Base-by-base conservation (phyloP, 2,888 invertebrate species). In the Mamestra brassicae region DNA sequence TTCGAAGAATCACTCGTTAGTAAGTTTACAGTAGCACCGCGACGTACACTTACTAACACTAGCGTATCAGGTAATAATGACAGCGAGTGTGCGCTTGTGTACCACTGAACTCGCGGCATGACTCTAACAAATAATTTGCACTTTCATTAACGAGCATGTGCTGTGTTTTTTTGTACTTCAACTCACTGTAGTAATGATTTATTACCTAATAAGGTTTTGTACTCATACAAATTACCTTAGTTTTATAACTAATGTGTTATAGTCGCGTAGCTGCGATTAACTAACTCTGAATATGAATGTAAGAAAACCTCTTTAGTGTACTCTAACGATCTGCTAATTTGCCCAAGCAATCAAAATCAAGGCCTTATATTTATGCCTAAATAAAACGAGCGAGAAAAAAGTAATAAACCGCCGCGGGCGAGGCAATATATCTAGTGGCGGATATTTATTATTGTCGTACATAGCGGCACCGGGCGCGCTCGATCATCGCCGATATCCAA, bases 401-500 rank as follows among this genome's bases (percentile, higher is more conserved):
- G 61, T 81, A 84, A 72, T 68, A 80, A 83, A 86, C 80, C 77
- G 71, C 68, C 73, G 75, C 70, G 62, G 80, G 80, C 83, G 73
- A 82, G 78, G 80, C 85, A 87, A 88, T 87, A 83, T 82, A 87
- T 87, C 85, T 84, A 76, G 76, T 80, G 76, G 78, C 76, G 74
- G 82, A 87, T 89, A 88, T 90, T 90, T 87, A 90, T 91, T 87
- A 85, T 79, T 85, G 83, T 67, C 70, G 76, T 73, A 77, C 76
- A 74, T 76, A 83, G 77, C 84, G 86, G 78, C 84, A 89, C 79
- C 81, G 88, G 54, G 61, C 66, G 75, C 85, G 80, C 80, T 90
- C 90, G 83, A 92, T 92, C 91, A 90, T 91, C 89, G 87, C 80
- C 86, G 85, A 86, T 89, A 91, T 92, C 91, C 92, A 93, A 94